Base-by-base conservation (phyloP, 2,797 vertebrate species). In the Orestias chungarensis region DNA sequence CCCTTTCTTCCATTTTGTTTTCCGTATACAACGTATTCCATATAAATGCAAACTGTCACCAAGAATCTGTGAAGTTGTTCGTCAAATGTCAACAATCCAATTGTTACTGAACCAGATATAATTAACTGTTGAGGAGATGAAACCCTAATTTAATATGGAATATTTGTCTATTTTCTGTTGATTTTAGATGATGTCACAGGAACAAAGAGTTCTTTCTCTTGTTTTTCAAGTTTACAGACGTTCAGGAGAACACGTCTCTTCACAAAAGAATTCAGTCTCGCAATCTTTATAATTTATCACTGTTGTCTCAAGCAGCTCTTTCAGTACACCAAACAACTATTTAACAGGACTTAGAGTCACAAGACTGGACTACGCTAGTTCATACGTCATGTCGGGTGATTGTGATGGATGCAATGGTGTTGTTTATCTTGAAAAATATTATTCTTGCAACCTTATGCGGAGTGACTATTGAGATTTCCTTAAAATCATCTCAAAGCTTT, bases 121-220 rank as follows among this genome's bases (percentile, higher is more conserved):
- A 61, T n/a, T 38, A 61, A 47, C 18, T 29, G 35, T 62, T 33
- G 27, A 20, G 20, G n/a, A 12, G 52, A 29, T 20, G n/a, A n/a
- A n/a, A n/a, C n/a, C n/a, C n/a, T n/a, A n/a, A n/a, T n/a, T n/a
- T n/a, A n/a, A n/a, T n/a, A n/a, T n/a, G n/a, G n/a, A n/a, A n/a
- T n/a, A n/a, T n/a, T n/a, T n/a, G n/a, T n/a, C n/a, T n/a, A n/a
- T n/a, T n/a, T n/a, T n/a, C n/a, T n/a, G n/a, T n/a, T n/a, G n/a
- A 46, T 81, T 77, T 78, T 42, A 59, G 55, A 71, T 75, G 43
- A n/a, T 61, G 57, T 64, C 52, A 31, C 31, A 52, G 47, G 40
- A 80, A 59, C 27, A 40, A 3, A 11, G 46, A 9, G 52, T 75
- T 76, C 29, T 64, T 65, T 69, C 23, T n/a, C 59, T 25, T 27